Evolutionary conservation across 2,888 invertebrate genomes (phyloP).

Genomic region (Oxytorus armatus): DNA sequence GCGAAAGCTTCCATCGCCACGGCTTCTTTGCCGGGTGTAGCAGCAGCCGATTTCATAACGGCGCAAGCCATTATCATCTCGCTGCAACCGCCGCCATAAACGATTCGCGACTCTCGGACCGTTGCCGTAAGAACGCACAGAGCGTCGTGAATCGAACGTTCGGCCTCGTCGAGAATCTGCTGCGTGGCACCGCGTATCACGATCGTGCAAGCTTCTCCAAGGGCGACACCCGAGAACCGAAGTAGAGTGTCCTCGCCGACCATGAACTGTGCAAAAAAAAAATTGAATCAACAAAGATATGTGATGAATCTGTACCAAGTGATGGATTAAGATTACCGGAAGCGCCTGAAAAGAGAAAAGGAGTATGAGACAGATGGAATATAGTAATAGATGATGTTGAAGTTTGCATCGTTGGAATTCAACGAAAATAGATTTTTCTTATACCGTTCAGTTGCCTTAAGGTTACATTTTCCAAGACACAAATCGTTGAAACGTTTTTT

Average conservation of each 20-base stretch:
- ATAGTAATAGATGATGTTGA: too few relatives aligned
- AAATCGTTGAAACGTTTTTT: too few relatives aligned
- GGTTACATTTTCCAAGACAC: too few relatives aligned
- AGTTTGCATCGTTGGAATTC: too few relatives aligned
- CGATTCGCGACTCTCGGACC: slow-evolving; percentile 95
- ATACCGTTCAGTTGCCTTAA: too few relatives aligned
- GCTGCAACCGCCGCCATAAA: slow-evolving; percentile 97
- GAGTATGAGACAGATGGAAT: too few relatives aligned
- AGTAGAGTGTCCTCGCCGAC: slow-evolving; percentile 98
- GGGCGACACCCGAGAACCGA: slow-evolving; percentile 96
- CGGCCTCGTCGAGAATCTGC: slow-evolving; percentile 99
- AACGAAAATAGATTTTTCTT: too few relatives aligned
- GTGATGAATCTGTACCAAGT: slow-evolving; percentile 11
- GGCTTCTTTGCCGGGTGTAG: slow-evolving; percentile 98
- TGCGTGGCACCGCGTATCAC: slow-evolving; percentile 99
- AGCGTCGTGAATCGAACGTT: slow-evolving; percentile 98
- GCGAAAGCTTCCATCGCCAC: slow-evolving; percentile 98
- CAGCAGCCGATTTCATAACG: slow-evolving; percentile 92
- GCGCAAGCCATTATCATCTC: slow-evolving; percentile 99
- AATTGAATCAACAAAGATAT: not conserved
- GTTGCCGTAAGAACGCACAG: slow-evolving; percentile 98
- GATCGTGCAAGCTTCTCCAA: slow-evolving; percentile 98
- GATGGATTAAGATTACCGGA: too few relatives aligned
- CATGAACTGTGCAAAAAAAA: slow-evolving; percentile 88
- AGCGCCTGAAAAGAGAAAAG: too few relatives aligned